A percentile compares a stretch with the other conserved stretches of the same genome.
These are phyloP conservation scores for Selene dorsalis DNA, from an alignment of 2,797 vertebrate species.

Conservation along the genomic window DNA sequence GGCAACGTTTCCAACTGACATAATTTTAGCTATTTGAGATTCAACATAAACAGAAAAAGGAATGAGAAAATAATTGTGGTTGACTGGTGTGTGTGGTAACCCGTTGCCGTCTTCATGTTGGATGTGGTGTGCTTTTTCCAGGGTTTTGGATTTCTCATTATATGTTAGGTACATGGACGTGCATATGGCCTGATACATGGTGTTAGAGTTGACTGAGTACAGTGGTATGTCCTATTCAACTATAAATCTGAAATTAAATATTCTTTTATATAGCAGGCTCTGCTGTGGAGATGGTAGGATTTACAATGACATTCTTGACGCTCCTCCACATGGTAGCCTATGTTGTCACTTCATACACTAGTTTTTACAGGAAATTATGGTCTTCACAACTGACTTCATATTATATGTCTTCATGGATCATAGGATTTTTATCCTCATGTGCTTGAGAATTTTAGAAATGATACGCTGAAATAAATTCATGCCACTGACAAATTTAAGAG, in stretches of 20 bases:
- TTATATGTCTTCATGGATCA: conserved; percentile 10
- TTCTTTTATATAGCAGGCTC: conserved; percentile 15
- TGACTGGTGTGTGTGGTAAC: conserved; percentile 73
- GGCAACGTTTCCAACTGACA: conserved; percentile 74
- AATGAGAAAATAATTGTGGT: conserved; percentile 80
- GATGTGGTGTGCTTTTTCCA: conserved; percentile 74
- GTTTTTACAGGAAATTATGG: conserved; percentile 34
- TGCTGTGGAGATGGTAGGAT: conserved; percentile 27
- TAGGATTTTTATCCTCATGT: background rate
- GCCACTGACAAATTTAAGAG: background rate
- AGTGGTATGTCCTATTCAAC: conserved; percentile 27
- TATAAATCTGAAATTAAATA: conserved; percentile 52
- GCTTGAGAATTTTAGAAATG: background rate
- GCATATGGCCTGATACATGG: conserved; percentile 36
- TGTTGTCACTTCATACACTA: conserved; percentile 19
- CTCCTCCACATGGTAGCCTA: background rate
- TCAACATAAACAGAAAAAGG: conserved; percentile 80
- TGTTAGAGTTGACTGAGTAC: conserved; percentile 47
- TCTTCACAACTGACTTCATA: conserved; percentile 16
- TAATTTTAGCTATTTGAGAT: conserved; percentile 72
- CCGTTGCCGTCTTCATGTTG: conserved; percentile 67
- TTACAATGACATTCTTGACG: conserved; percentile 17
- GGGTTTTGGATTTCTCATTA: conserved; percentile 76
- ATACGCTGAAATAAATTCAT: background rate
- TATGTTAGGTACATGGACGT: conserved; percentile 68